phyloP scores from a whole-genome alignment of 2,797 vertebrate genomes.

The Crotalus adamanteus region DNA sequence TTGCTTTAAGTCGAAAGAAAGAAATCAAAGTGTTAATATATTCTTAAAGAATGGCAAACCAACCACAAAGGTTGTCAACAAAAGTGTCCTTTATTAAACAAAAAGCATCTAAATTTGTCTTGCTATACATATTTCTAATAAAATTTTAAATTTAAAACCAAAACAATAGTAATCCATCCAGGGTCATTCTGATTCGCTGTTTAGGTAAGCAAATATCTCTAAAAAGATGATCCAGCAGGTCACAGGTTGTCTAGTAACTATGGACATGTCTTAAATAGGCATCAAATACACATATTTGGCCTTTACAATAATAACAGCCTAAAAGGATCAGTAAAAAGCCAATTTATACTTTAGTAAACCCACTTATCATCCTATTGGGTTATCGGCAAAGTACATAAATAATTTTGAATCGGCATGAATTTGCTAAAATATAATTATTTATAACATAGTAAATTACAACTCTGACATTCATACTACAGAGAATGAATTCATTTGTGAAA shows the following conservation, averaged over 20 bases:
- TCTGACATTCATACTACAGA: not conserved
- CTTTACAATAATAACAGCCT: not conserved
- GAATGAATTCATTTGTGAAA: not conserved
- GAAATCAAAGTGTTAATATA: not conserved
- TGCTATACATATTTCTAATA: not conserved
- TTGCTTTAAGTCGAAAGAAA: not conserved
- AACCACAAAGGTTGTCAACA: not conserved
- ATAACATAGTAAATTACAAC: not conserved
- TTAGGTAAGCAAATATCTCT: not conserved
- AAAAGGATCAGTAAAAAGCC: not conserved
- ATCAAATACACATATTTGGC: not conserved
- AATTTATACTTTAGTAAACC: not conserved
- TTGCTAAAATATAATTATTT: not conserved
- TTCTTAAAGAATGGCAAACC: not conserved
- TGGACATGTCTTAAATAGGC: not conserved
- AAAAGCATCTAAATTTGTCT: not conserved
- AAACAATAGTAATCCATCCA: not conserved
- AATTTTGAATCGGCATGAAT: not conserved
- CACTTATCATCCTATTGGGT: not conserved
- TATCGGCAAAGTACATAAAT: not conserved
- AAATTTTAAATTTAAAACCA: not conserved
- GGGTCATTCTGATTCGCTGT: not conserved
- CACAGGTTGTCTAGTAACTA: not conserved
- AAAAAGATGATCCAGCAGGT: not conserved
- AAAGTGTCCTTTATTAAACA: not conserved